Percentiles rank a stretch among this genome's conserved stretches.
Evolutionary conservation across 2,888 invertebrate genomes (phyloP).

Genomic region (Phrixothrix hirtus): DNA sequence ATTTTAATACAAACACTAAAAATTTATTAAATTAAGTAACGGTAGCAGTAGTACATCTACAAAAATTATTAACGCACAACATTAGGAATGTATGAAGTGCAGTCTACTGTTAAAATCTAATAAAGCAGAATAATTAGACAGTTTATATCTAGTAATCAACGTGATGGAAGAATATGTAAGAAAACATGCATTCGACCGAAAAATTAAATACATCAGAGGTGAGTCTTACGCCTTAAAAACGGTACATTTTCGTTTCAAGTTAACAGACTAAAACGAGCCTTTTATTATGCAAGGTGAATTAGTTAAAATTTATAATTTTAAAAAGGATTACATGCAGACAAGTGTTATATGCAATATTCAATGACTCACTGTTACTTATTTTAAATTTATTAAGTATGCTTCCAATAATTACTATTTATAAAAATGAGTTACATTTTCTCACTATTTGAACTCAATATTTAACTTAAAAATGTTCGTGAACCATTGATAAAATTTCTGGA

Average conservation of each 20-base stretch:
- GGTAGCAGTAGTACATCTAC: no score
- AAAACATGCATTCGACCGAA: constrained; percentile 5
- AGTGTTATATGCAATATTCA: not conserved
- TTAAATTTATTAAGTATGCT: no score
- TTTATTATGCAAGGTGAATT: not conserved
- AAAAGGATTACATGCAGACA: no score
- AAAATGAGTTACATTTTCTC: no score
- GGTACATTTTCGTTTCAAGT: not conserved
- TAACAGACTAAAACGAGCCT: not conserved
- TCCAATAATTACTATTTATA: no score
- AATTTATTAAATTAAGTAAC: no score
- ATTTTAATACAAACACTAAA: no score
- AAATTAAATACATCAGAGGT: constrained; percentile 11
- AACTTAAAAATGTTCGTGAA: no score
- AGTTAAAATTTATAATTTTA: no score
- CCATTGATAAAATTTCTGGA: no score
- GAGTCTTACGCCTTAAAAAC: constrained; percentile 2
- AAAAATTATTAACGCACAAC: constrained; percentile 12
- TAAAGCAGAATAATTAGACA: constrained; percentile 23
- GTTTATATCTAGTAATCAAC: constrained; percentile 17
- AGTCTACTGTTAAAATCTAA: constrained; percentile 22
- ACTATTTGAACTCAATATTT: no score
- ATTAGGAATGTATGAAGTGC: constrained; percentile 11
- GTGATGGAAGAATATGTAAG: constrained; percentile 9
- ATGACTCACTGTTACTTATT: no score